Base-by-base conservation (phyloP, 2,888 invertebrate species). In the Lochmaea crataegi region DNA sequence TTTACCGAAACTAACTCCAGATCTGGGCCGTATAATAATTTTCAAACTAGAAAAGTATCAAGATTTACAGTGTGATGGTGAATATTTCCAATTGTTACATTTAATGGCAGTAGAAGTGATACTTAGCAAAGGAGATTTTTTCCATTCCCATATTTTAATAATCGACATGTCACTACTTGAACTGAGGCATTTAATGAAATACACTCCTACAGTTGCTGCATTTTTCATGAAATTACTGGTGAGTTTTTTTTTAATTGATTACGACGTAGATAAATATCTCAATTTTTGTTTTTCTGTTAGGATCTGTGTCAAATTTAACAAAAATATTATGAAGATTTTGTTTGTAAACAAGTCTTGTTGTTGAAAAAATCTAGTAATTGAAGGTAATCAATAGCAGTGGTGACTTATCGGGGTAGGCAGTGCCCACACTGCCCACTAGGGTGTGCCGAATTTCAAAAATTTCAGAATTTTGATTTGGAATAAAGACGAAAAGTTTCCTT, bases 1-100 rank as follows among this genome's bases (percentile, higher is more conserved):
- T 1, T 80, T 89, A 1, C 88, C 89, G 3, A 88, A 87, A 73
- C 68, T 89, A 26, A 85, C 85, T 57, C 86, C 87, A 0, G 89
- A 89, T 68, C 84, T 85, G 12, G 85, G 87, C 9, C 84, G 89
- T 56, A 85, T 89, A 0, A 86, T 87, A 82, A 81, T 89, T 1
- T 87, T 88, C 2, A 84, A 88, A 76, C 75, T 88, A 0, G 45
- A 65, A 10, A 80, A 82, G 38, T 68, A 73, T 1, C 26, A 79
- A 0, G 81, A 76, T 4, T 73, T 77, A 65, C 80, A 80, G 1
- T 73, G 61, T 14, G 80, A 78, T 60, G 81, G 78, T 6, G 66
- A 76, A 38, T 26, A 75, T 10, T 81, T 80, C 66, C n/a, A 73
- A 42, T 26, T 81, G 2, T 53, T 75, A 2, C 65, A 75, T 2